Conservation (phyloP, 2,113 vertebrate species). For the Myrmecobius fasciatus region DNA sequence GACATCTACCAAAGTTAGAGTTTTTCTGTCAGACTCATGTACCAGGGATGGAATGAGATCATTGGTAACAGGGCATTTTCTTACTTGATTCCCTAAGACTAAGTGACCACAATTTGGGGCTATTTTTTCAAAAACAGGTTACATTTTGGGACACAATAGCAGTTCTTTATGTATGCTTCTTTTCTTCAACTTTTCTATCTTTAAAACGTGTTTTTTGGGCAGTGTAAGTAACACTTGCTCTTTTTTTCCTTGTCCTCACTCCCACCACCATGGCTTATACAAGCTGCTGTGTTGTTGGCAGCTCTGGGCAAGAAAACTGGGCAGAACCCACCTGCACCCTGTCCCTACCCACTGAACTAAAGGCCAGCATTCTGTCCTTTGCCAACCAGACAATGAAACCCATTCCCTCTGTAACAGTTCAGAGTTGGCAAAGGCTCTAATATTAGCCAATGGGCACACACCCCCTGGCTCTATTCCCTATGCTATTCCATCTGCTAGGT, state of each 20-base stretch:
- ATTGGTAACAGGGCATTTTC: background rate
- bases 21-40: background rate
- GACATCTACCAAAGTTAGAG: background rate
- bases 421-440: background rate
- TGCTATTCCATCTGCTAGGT: slow-evolving; percentile 34
- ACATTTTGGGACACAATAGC: background rate
- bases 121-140: background rate
- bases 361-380: slow-evolving; percentile 5
- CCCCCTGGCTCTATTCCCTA: slow-evolving; percentile 26
- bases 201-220: background rate
- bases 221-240: background rate
- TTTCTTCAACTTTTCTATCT: background rate
- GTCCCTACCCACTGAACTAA: background rate
- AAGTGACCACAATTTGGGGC: background rate
- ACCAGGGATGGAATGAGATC: background rate
- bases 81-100: background rate
- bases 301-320: background rate
- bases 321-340: background rate
- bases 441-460: slow-evolving; percentile 15
- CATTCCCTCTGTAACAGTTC: background rate
- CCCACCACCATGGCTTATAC: background rate
- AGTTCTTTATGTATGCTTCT: background rate
- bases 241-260: background rate
- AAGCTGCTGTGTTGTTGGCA: background rate
- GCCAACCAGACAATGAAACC: background rate